A percentile compares a stretch with the other conserved stretches of the same genome.
phyloP scores from a whole-genome alignment of 2,888 invertebrate species.

The Drosophila tanythrix region DNA sequence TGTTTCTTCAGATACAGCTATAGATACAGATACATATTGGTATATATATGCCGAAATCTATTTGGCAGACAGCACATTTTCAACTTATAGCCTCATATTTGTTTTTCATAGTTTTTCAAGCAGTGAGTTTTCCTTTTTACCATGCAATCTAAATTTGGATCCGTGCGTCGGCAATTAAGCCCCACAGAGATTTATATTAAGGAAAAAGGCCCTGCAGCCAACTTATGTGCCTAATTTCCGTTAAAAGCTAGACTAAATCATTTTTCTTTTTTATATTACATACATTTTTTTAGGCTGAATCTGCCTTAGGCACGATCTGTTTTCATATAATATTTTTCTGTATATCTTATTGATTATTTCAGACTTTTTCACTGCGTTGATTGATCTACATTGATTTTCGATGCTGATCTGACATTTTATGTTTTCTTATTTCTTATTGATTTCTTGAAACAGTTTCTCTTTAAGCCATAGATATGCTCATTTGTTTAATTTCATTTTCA shows the following conservation, averaged over 20 bases:
- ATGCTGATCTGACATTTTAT: too few relatives aligned
- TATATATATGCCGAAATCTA: constrained; percentile 40
- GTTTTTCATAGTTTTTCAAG: constrained; percentile 49
- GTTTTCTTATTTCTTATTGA: not conserved
- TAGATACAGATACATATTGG: constrained; percentile 1
- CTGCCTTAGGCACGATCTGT: not conserved
- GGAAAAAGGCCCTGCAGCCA: constrained; percentile 6
- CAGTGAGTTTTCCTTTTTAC: constrained; percentile 22
- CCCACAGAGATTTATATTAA: constrained; percentile 32
- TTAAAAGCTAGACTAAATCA: constrained; percentile 30
- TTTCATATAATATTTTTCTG: not conserved
- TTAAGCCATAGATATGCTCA: too few relatives aligned
- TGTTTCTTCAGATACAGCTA: constrained; percentile 4
- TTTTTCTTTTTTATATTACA: not conserved
- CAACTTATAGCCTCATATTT: constrained; percentile 35
- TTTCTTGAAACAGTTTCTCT: not conserved
- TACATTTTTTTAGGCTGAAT: not conserved
- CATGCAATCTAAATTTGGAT: constrained; percentile 67
- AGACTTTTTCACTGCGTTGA: too few relatives aligned
- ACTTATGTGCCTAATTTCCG: constrained; percentile 32
- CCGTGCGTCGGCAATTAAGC: constrained; percentile 61
- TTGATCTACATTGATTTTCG: too few relatives aligned
- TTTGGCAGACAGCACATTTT: constrained; percentile 46
- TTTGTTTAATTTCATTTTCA: too few relatives aligned
- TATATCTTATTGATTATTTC: not conserved